Evolutionary conservation across 2,797 vertebrate species (phyloP).

Genomic region (Decapterus maruadsi): DNA sequence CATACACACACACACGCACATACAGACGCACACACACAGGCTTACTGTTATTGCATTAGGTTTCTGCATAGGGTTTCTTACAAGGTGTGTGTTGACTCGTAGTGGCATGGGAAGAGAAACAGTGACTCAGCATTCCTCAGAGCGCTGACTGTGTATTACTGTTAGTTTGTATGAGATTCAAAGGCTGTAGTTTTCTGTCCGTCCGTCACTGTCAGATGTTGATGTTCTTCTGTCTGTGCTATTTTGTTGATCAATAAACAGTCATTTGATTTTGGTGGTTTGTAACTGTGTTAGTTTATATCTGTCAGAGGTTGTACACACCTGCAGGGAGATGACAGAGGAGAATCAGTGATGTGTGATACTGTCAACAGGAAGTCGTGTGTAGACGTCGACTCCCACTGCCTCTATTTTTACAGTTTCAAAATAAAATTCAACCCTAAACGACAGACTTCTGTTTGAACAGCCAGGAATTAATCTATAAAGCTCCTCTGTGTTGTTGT

Average conservation of each 20-base stretch:
- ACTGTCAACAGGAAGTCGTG: neutral
- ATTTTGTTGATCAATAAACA: constrained; percentile 90
- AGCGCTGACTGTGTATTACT: constrained; percentile 89
- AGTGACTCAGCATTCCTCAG: constrained; percentile 78
- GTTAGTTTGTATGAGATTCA: constrained; percentile 89
- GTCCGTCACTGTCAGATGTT: constrained; percentile 71
- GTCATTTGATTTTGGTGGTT: constrained; percentile 91
- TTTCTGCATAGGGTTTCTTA: constrained; percentile 15
- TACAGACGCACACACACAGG: neutral
- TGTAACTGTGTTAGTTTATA: constrained; percentile 59
- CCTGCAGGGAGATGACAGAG: neutral
- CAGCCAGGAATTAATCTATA: neutral
- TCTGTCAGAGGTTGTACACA: constrained; percentile 9
- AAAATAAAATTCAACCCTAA: neutral
- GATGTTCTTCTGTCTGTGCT: constrained; percentile 86
- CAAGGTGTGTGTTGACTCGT: constrained; percentile 28
- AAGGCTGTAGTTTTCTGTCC: constrained; percentile 88
- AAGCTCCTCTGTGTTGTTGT: neutral
- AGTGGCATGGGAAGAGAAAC: constrained; percentile 65
- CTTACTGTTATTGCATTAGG: constrained; percentile 35
- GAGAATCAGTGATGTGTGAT: constrained; percentile 10
- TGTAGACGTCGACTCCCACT: neutral
- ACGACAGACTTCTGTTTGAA: neutral
- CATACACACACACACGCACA: neutral
- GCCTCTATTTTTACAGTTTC: neutral